Evolutionary conservation across 1,140 invertebrate genomes (phyloP), one percentile per base, ranked within the genome.

Genomic region (Neelides sp.): DNA sequence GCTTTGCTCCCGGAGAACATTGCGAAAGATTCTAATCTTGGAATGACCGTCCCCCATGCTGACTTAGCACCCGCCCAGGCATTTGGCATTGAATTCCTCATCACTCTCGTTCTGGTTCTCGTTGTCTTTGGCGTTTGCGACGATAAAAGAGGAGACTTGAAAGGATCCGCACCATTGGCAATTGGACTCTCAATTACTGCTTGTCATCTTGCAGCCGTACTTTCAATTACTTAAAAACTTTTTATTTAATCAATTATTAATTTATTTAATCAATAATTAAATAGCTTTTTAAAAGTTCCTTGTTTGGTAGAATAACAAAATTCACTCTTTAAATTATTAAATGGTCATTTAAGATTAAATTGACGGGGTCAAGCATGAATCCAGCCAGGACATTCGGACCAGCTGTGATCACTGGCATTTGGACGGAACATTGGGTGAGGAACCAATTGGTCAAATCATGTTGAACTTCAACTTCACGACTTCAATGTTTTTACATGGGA

Each of bases 321-420:
- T 28, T 5, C 27, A 1, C 5, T 13, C n/a, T 50, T 15, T 10
- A n/a, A 8, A 8, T 10, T 5, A 13, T 12, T 48, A 10, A 48
- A 23, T 8, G 24, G 28, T 8, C 17, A 3, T 46, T 48, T 26
- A 56, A 80, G 78, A 68, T 78, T 48, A 75, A 78, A 54, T 84
- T 81, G 66, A 91, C 87, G 2, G 85, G 86, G 36, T 75, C 85
- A 17, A 82, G 83, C 54, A 90, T 93, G 85, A 93, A 93, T 70
- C 85, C 86, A 0, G 87, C 87, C 0, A 73, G 87, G 49, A 80
- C 81, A 23, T 78, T 92, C 63, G 87, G 87, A 44, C 85, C 85
- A 5, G 83, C 86, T 2, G 77, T 89, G 10, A 78, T 92, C 32
- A 75, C 77, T 45, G 75, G 76, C 20, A 68, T 68, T 19, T 94